Percentiles rank a stretch among this genome's conserved stretches.
phyloP scores from a whole-genome alignment of 30 jellyfish, hydroid and myxozoan genomes.

The Clytia hemisphaerica region DNA sequence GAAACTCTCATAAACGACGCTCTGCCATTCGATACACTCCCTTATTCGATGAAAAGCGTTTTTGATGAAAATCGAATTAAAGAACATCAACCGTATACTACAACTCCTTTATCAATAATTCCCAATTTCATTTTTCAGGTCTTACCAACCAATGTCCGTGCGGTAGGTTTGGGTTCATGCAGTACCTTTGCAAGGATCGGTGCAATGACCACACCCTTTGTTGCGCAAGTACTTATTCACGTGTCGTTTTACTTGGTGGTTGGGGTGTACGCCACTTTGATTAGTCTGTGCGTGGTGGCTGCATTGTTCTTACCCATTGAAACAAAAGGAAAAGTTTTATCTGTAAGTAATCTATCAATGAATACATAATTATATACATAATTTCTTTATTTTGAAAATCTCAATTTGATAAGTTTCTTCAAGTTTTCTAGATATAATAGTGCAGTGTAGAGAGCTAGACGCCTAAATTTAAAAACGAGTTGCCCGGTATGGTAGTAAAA shows the following conservation, averaged over 20 bases:
- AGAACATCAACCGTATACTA: no score
- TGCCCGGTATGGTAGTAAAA: neutral
- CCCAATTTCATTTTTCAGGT: constrained; percentile 34
- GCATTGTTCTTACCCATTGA: constrained; percentile 54
- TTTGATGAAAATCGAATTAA: no score
- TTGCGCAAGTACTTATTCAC: constrained; percentile 78
- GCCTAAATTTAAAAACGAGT: neutral
- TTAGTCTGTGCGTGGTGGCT: constrained; percentile 32
- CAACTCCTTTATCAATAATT: neutral
- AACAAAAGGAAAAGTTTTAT: constrained; percentile 81
- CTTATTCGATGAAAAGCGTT: no score
- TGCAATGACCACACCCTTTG: constrained; percentile 85
- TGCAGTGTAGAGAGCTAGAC: no score
- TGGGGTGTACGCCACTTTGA: constrained; percentile 40
- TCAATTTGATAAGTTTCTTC: no score
- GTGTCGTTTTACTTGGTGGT: constrained; percentile 46
- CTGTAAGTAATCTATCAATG: constrained; percentile 32
- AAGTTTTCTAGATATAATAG: no score
- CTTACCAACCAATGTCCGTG: constrained; percentile 79
- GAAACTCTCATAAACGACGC: no score
- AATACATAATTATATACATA: no score
- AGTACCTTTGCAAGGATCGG: constrained; percentile 75
- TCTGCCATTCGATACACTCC: no score
- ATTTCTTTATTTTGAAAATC: no score
- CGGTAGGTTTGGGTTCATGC: constrained; percentile 76